phyloP scores from a whole-genome alignment of 2,797 vertebrate species.

The Limnodromus scolopaceus region DNA sequence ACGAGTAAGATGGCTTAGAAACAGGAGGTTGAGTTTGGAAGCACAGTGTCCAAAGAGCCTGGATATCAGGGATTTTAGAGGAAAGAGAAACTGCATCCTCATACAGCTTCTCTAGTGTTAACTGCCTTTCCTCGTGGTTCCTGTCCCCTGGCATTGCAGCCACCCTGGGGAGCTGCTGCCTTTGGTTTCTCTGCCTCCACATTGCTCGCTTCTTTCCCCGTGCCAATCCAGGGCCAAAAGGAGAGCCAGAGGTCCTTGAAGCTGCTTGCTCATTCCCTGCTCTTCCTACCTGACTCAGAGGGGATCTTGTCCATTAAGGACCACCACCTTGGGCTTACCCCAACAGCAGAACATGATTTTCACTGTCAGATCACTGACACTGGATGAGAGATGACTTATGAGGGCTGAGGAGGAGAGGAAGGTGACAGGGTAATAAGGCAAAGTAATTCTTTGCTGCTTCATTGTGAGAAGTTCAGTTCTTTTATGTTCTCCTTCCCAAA shows the following conservation, averaged over 20 bases:
- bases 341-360: neutral
- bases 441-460: neutral
- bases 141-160: neutral
- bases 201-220: neutral
- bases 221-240: neutral
- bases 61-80: neutral
- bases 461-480: neutral
- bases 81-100: neutral
- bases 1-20: neutral
- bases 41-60: neutral
- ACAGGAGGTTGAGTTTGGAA: neutral
- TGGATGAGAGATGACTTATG: neutral
- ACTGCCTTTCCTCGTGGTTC: neutral
- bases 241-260: neutral
- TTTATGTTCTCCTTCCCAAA: neutral
- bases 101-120: neutral
- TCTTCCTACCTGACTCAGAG: neutral
- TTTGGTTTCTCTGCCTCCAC: neutral
- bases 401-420: neutral
- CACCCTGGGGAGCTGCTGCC: neutral
- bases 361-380: neutral
- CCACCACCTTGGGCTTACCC: neutral
- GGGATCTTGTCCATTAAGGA: neutral
- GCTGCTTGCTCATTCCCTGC: neutral
- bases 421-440: neutral